Evolutionary conservation across 2,888 invertebrate species (phyloP).

Genomic region (Sturmia bella): DNA sequence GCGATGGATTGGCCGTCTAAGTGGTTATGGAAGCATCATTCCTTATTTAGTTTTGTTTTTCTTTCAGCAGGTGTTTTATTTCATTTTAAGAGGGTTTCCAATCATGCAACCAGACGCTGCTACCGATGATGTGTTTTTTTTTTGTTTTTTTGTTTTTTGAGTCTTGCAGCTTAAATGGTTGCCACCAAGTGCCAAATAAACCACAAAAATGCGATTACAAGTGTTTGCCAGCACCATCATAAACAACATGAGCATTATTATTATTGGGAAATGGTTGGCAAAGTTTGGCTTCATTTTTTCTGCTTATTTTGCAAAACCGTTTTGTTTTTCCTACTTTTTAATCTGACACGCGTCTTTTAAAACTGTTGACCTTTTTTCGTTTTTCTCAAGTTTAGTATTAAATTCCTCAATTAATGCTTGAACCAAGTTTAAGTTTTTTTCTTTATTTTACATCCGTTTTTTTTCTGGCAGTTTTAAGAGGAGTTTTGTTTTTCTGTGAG

Average conservation of each 20-base stretch:
- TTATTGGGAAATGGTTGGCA: slow-evolving; percentile 50
- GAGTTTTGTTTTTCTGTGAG: slow-evolving; percentile 22
- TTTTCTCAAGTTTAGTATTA: slow-evolving; percentile 7
- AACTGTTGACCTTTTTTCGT: slow-evolving; percentile 62
- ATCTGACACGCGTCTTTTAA: slow-evolving; percentile 66
- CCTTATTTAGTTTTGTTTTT: slow-evolving; percentile 46
- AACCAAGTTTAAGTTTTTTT: slow-evolving; percentile 16
- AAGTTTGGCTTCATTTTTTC: slow-evolving; percentile 17
- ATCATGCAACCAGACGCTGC: slow-evolving; percentile 38
- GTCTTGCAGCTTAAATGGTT: slow-evolving; percentile 18
- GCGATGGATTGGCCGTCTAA: slow-evolving; percentile 34
- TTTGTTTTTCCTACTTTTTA: slow-evolving; percentile 43
- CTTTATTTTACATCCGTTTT: slow-evolving; percentile 39
- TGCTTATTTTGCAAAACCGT: neutral
- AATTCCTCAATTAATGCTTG: slow-evolving; percentile 42
- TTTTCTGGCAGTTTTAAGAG: neutral
- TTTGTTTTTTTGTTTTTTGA: neutral
- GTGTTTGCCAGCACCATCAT: slow-evolving; percentile 49
- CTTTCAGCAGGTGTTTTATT: slow-evolving; percentile 59
- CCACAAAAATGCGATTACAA: slow-evolving; percentile 54
- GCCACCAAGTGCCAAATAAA: slow-evolving; percentile 63
- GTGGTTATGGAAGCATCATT: slow-evolving; percentile 53
- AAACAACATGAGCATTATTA: slow-evolving; percentile 30
- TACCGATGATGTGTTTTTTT: too few relatives aligned
- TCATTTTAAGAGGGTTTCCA: slow-evolving; percentile 39